phyloP scores from a whole-genome alignment of 2,888 invertebrate species.

The Cordilura impudica region DNA sequence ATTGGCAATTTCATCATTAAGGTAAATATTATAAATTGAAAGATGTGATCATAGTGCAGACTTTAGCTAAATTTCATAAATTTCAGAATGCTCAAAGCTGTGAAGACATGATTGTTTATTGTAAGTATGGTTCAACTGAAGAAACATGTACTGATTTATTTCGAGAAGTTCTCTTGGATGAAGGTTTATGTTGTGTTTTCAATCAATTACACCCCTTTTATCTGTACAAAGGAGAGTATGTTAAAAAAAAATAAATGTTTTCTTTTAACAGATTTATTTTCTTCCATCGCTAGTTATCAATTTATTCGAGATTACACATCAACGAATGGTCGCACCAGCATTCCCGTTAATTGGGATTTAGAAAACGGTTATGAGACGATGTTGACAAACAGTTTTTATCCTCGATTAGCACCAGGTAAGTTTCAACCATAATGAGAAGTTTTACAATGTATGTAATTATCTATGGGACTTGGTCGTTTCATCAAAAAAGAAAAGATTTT shows the following conservation, averaged over 20 bases:
- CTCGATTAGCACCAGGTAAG: conserved; percentile 45
- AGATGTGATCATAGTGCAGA: background rate
- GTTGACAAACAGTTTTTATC: conserved; percentile 43
- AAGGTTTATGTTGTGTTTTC: conserved; percentile 89
- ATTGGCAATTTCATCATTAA: conserved; percentile 29
- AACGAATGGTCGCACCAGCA: conserved; percentile 18
- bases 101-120: conserved; percentile 83
- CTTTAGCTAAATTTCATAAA: background rate
- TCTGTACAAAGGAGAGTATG: conserved; percentile 38
- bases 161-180: conserved; percentile 86
- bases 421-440: too few relatives aligned
- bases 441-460: too few relatives aligned
- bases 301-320: conserved; percentile 42
- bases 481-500: too few relatives aligned
- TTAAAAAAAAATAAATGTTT: too few relatives aligned
- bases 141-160: conserved; percentile 82
- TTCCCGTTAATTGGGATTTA: conserved; percentile 49
- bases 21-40: background rate
- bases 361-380: conserved; percentile 40
- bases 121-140: conserved; percentile 82
- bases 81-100: conserved; percentile 81
- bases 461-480: too few relatives aligned
- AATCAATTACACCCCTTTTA: conserved; percentile 82
- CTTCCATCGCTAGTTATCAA: conserved; percentile 5
- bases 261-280: background rate